phyloP scores from a whole-genome alignment of 2,113 vertebrate species.

The Camelus dromedarius region DNA sequence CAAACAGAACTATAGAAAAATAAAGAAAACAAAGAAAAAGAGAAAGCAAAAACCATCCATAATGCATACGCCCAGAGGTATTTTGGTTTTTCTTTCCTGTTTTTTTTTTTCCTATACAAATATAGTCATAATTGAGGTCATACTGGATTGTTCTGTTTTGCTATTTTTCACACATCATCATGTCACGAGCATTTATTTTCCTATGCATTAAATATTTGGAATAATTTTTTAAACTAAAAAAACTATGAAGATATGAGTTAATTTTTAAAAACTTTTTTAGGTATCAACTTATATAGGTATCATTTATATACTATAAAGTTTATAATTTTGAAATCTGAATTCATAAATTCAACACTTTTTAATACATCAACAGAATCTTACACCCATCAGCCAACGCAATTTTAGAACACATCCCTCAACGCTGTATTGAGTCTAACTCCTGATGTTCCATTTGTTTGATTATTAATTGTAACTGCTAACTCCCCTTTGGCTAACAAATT shows the following conservation, averaged over 20 bases:
- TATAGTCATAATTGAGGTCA: background rate
- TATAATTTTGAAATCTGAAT: background rate
- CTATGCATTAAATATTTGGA: background rate
- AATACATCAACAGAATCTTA: background rate
- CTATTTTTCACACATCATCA: background rate
- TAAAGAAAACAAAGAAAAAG: background rate
- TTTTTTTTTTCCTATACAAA: background rate
- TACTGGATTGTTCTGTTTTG: background rate
- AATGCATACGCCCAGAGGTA: background rate
- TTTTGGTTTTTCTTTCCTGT: background rate
- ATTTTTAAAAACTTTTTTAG: background rate
- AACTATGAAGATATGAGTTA: background rate
- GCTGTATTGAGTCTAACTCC: background rate
- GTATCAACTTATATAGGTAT: background rate
- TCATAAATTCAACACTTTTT: background rate
- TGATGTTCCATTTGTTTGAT: background rate
- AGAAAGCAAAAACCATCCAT: background rate
- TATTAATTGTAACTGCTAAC: background rate
- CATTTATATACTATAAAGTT: background rate
- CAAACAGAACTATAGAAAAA: background rate
- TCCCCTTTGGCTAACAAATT: background rate
- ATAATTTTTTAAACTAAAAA: conserved; percentile 24
- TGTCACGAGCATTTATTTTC: background rate
- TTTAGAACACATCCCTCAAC: background rate
- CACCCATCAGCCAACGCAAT: background rate